Evolutionary conservation across 2,113 vertebrate genomes (phyloP).

Genomic region (Pelecanoides urinatrix): DNA sequence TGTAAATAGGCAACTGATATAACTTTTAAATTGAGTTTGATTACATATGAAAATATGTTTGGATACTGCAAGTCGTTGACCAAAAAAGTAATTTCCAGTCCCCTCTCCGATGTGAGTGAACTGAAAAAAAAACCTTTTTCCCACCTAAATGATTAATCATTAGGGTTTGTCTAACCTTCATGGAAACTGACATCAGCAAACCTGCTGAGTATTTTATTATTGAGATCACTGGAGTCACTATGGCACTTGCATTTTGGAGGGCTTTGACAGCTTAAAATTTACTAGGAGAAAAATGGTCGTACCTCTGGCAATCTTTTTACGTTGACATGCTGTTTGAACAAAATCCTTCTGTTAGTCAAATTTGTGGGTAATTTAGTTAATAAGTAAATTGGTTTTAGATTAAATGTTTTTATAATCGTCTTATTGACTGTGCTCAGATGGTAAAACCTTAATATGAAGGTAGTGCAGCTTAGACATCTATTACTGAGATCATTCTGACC

Average conservation of each 20-base stretch:
- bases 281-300: not conserved
- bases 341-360: not conserved
- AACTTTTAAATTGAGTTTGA: not conserved
- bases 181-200: not conserved
- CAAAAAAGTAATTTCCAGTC: not conserved
- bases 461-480: not conserved
- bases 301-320: not conserved
- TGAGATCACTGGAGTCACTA: not conserved
- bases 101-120: not conserved
- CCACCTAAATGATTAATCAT: not conserved
- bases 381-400: slow-evolving; percentile 3
- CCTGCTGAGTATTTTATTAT: not conserved
- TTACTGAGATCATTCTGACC: not conserved
- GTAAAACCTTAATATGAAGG: not conserved
- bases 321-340: not conserved
- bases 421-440: not conserved
- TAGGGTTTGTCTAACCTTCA: not conserved
- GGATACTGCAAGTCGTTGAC: not conserved
- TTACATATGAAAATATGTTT: not conserved
- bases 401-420: not conserved
- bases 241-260: not conserved
- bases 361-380: not conserved
- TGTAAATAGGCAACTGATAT: not conserved
- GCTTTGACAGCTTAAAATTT: not conserved
- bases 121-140: not conserved